Evolutionary conservation across 2,888 invertebrate species (phyloP).

Genomic region (Hypolimnas misippus): DNA sequence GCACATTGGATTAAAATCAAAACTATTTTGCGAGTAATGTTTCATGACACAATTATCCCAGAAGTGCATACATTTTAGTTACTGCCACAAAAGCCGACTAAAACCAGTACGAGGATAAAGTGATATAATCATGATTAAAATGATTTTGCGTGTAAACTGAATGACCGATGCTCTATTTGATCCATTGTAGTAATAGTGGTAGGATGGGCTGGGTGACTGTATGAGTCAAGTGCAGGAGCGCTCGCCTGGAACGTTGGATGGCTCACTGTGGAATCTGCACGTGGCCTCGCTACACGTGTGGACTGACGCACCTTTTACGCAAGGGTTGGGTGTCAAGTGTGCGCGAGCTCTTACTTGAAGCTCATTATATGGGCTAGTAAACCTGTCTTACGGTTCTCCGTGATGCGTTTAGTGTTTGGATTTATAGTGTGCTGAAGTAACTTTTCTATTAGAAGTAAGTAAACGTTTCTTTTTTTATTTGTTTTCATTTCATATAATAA

Average conservation of each 20-base stretch:
- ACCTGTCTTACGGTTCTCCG: constrained; percentile 38
- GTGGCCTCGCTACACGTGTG: constrained; percentile 71
- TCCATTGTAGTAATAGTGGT: constrained; percentile 59
- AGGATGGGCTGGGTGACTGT: constrained; percentile 69
- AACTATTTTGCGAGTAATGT: not conserved
- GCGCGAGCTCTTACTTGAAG: constrained; percentile 27
- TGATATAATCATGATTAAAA: constrained; percentile 14
- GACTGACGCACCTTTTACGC: constrained; percentile 37
- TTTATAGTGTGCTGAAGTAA: not conserved
- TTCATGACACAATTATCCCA: not conserved
- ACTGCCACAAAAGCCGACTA: not conserved
- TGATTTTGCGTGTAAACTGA: constrained; percentile 46
- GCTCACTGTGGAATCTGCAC: constrained; percentile 73
- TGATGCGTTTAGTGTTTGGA: constrained; percentile 31
- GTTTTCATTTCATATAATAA: too few relatives aligned
- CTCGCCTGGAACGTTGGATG: constrained; percentile 71
- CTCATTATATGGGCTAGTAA: constrained; percentile 23
- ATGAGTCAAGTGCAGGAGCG: constrained; percentile 80
- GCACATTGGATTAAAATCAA: not conserved
- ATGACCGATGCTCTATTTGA: constrained; percentile 61
- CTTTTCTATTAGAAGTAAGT: constrained; percentile 21
- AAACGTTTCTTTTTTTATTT: not conserved
- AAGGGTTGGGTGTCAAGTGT: constrained; percentile 34
- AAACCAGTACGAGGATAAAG: constrained; percentile 1
- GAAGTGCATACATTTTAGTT: not conserved